Evolutionary conservation across 2,113 vertebrate genomes (phyloP).

Genomic region (Propithecus coquereli): DNA sequence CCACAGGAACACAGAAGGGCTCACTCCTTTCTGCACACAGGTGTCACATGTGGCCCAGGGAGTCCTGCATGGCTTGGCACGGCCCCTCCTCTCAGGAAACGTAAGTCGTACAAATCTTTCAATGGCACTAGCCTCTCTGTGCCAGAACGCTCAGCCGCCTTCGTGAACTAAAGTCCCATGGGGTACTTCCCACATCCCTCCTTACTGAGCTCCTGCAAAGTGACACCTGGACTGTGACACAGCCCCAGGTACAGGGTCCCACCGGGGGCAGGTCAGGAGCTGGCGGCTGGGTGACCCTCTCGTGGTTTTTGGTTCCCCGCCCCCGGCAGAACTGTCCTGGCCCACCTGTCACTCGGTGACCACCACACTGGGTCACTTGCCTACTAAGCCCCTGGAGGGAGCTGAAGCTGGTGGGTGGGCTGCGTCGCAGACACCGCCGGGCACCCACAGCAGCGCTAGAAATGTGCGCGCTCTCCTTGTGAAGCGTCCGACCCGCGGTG

Average conservation of each 20-base stretch:
- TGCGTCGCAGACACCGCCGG: fast-evolving
- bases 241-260: neutral
- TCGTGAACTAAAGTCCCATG: neutral
- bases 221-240: too few species aligned
- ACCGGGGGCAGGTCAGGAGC: neutral
- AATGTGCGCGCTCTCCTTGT: neutral
- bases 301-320: too few species aligned
- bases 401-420: too few species aligned
- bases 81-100: neutral
- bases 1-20: neutral
- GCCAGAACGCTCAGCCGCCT: too few species aligned
- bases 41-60: neutral
- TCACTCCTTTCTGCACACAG: neutral
- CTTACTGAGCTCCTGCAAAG: neutral
- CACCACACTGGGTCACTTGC: fast-evolving
- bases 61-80: fast-evolving
- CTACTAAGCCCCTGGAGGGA: neutral
- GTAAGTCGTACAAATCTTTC: neutral
- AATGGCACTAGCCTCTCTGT: neutral
- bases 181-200: fast-evolving
- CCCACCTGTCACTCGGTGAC: too few species aligned
- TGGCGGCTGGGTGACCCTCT: too few species aligned
- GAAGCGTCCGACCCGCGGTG: neutral
- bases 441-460: neutral
- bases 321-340: fast-evolving